phyloP scores from a whole-genome alignment of 2,888 invertebrate species.

The Agrilus biguttatus region DNA sequence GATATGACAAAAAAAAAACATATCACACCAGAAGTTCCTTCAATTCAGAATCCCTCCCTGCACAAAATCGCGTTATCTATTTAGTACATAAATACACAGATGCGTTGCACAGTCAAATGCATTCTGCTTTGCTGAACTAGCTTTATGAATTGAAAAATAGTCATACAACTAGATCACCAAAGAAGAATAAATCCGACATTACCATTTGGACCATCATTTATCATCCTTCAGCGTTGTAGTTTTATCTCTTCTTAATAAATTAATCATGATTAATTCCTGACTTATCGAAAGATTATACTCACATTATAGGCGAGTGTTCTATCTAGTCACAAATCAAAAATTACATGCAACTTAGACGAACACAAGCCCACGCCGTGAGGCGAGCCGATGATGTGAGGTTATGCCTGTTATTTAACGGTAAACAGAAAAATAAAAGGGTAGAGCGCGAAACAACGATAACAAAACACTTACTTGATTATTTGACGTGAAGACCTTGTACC shows the following conservation, averaged over 20 bases:
- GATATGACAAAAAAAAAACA: conserved; percentile 29
- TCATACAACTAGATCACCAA: conserved; percentile 36
- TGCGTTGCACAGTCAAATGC: conserved; percentile 15
- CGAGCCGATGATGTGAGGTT: conserved; percentile 8
- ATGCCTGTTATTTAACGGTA: conserved; percentile 1
- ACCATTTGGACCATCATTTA: too few relatives aligned
- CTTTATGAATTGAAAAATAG: conserved; percentile 29
- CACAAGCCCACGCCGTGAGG: conserved; percentile 24
- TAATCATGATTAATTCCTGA: too few relatives aligned
- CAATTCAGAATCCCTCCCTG: conserved; percentile 28
- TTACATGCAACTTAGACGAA: conserved; percentile 27
- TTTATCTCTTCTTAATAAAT: too few relatives aligned
- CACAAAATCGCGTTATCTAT: background rate
- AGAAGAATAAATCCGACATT: conserved; percentile 24
- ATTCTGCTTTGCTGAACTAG: conserved; percentile 36
- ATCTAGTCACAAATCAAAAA: conserved; percentile 28
- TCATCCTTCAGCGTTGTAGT: too few relatives aligned
- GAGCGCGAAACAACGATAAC: too few relatives aligned
- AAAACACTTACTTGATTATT: too few relatives aligned
- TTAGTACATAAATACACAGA: too few relatives aligned
- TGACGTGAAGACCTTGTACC: too few relatives aligned
- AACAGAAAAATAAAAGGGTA: background rate
- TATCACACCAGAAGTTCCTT: conserved; percentile 36
- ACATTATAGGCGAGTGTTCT: conserved; percentile 30
- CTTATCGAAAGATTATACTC: conserved; percentile 10